Conservation (phyloP, 2,113 vertebrate genomes). For the Globicephala melas region DNA sequence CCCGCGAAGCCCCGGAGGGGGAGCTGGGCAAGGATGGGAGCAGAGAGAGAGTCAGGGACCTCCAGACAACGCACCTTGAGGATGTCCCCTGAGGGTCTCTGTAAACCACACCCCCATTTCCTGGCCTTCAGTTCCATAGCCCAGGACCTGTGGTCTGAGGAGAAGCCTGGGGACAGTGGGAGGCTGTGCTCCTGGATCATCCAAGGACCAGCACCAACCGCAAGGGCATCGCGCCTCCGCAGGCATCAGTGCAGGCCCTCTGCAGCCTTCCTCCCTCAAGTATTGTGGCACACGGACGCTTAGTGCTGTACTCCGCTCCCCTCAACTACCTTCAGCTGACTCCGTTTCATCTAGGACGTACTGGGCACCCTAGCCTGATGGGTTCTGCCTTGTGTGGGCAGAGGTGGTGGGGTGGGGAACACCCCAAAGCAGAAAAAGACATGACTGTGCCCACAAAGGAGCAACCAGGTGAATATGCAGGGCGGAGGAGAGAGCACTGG, state of each 20-base stretch:
- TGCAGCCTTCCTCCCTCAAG: fast-evolving
- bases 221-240: background rate
- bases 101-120: background rate
- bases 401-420: background rate
- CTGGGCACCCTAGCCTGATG: background rate
- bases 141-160: background rate
- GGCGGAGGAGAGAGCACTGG: background rate
- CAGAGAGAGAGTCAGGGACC: slow-evolving; percentile 60
- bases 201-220: background rate
- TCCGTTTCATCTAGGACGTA: background rate
- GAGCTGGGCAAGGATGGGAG: slow-evolving; percentile 64
- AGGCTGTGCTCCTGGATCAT: background rate
- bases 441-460: background rate
- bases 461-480: fast-evolving
- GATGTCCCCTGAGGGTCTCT: background rate
- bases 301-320: background rate
- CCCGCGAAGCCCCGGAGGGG: slow-evolving; percentile 70
- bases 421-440: background rate
- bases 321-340: background rate
- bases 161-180: background rate
- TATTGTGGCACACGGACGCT: fast-evolving
- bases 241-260: fast-evolving
- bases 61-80: fast-evolving
- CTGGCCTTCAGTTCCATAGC: background rate
- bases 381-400: background rate